Evolutionary conservation across 2,888 invertebrate genomes (phyloP).

Genomic region (Lepidochitona cinerea): DNA sequence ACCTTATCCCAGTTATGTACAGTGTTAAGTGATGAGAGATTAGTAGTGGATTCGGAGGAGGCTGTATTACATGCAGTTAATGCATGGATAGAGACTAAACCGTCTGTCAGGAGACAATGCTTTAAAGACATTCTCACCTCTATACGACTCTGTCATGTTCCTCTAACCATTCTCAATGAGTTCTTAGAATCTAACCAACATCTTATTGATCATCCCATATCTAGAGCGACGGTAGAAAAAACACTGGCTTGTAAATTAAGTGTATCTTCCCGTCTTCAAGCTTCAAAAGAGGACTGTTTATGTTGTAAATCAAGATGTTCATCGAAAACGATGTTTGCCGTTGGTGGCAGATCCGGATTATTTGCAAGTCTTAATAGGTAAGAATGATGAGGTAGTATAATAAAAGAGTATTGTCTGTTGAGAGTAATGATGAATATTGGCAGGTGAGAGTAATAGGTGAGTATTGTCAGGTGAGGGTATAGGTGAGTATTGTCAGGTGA

Average conservation of each 20-base stretch:
- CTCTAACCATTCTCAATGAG: not conserved
- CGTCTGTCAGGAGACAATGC: not conserved
- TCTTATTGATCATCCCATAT: not conserved
- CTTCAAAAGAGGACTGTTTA: not conserved
- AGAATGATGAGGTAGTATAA: too few species aligned
- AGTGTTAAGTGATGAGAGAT: not conserved
- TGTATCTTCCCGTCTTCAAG: not conserved
- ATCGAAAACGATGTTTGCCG: not conserved
- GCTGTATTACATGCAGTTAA: not conserved
- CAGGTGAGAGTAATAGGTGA: too few species aligned
- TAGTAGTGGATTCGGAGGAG: not conserved
- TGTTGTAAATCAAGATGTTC: not conserved
- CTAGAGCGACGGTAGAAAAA: not conserved
- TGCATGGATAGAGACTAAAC: not conserved
- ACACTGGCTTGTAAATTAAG: not conserved
- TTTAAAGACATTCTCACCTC: not conserved
- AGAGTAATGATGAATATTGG: too few species aligned
- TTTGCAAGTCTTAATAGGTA: constrained; percentile 1
- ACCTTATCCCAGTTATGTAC: not conserved
- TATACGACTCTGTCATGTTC: not conserved
- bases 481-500: too few species aligned
- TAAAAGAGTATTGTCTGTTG: too few species aligned
- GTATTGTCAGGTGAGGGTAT: too few species aligned
- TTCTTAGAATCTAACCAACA: not conserved
- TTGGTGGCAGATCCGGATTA: not conserved